These are phyloP conservation scores for Heliothis subflexa DNA, from an alignment of 1,140 invertebrate genomes.

Conservation along the genomic window DNA sequence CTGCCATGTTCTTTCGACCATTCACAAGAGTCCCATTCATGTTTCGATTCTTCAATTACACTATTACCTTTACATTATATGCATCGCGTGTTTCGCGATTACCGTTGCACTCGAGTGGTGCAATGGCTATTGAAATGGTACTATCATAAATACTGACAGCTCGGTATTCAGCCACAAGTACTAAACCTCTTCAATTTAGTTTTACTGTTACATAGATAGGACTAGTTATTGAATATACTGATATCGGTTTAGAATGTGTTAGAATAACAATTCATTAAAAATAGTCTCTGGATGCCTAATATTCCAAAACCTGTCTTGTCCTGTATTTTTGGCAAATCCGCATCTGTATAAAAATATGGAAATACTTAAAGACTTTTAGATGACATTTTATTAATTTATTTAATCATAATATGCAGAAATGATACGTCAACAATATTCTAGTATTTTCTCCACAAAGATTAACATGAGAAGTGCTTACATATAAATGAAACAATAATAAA, in stretches of 20 bases:
- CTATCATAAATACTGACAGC: slow-evolving; percentile 12
- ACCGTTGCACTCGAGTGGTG: not conserved
- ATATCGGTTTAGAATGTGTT: not conserved
- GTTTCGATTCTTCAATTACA: slow-evolving; percentile 13
- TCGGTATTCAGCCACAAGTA: not conserved
- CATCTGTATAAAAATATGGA: not conserved
- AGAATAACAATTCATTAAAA: not conserved
- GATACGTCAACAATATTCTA: not conserved
- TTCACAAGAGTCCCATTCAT: slow-evolving; percentile 9
- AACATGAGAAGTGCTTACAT: too few relatives aligned
- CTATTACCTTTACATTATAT: not conserved
- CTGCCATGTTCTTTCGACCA: not conserved
- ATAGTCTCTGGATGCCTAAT: too few relatives aligned
- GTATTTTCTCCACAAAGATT: not conserved
- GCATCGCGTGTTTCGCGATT: not conserved
- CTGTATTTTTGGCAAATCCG: too few relatives aligned
- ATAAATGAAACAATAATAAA: too few relatives aligned
- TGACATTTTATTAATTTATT: not conserved
- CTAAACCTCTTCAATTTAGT: not conserved
- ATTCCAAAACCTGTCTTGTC: too few relatives aligned
- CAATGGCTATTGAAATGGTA: not conserved
- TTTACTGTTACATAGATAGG: not conserved
- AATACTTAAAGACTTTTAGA: not conserved
- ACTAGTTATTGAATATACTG: not conserved
- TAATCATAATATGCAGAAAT: not conserved